phyloP scores from a whole-genome alignment of 2,113 vertebrate species.

The Oncorhynchus keta region DNA sequence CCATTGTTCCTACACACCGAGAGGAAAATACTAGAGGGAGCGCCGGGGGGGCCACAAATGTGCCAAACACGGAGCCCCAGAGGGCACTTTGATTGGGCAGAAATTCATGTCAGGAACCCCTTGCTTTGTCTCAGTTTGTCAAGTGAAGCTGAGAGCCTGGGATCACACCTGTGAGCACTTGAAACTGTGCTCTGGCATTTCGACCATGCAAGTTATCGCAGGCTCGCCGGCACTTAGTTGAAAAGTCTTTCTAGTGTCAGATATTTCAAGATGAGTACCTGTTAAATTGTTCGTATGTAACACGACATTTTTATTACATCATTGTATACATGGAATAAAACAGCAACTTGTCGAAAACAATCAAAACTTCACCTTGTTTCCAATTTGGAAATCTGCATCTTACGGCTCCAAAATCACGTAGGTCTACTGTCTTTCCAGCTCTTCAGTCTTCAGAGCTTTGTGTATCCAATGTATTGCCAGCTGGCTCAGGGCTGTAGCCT shows the following conservation, averaged over 20 bases:
- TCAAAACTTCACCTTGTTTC: too few relatives aligned
- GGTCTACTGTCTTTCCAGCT: not conserved
- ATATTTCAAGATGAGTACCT: too few relatives aligned
- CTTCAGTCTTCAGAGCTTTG: not conserved
- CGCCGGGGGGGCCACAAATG: slow-evolving; percentile 27
- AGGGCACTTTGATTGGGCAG: slow-evolving; percentile 39
- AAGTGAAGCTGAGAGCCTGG: slow-evolving; percentile 41
- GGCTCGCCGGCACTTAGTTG: not conserved
- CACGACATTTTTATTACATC: too few relatives aligned
- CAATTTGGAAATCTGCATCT: too few relatives aligned
- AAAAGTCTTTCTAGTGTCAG: not conserved
- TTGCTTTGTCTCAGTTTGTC: slow-evolving; percentile 46
- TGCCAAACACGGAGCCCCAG: slow-evolving; percentile 39
- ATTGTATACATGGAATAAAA: too few relatives aligned
- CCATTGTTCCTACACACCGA: slow-evolving; percentile 47
- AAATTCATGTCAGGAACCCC: slow-evolving; percentile 41
- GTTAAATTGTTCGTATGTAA: too few relatives aligned
- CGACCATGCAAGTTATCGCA: not conserved
- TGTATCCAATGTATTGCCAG: not conserved
- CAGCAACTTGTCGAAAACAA: too few relatives aligned
- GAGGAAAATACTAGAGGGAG: slow-evolving; percentile 44
- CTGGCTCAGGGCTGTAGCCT: slow-evolving; percentile 10
- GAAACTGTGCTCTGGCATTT: slow-evolving; percentile 35
- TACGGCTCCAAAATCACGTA: not conserved
- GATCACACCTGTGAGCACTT: slow-evolving; percentile 53